These are phyloP conservation scores for Dolichopus griseipennis DNA, from an alignment of 2,888 invertebrate species.

Conservation along the genomic window DNA sequence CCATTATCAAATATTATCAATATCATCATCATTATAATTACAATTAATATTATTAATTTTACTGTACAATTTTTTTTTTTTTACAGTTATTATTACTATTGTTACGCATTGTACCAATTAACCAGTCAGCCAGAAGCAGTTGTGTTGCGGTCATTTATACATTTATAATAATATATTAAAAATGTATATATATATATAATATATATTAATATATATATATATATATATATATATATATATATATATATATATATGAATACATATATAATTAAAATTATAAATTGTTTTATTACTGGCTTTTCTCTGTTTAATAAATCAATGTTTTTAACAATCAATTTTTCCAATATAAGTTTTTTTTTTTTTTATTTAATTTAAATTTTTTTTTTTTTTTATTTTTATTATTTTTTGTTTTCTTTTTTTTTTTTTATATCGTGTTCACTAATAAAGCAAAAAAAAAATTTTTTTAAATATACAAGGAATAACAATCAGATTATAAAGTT, in stretches of 20 bases:
- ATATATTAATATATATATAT: too few species aligned
- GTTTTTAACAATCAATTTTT: not conserved
- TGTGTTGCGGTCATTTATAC: not conserved
- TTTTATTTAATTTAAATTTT: not conserved
- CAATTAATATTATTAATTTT: not conserved
- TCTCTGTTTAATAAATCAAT: not conserved
- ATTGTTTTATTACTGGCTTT: not conserved
- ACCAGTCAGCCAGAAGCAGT: not conserved
- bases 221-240: too few species aligned
- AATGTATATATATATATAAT: too few species aligned
- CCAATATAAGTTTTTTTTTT: not conserved
- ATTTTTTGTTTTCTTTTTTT: too few species aligned
- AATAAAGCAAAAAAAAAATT: not conserved
- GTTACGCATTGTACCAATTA: not conserved
- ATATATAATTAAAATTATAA: too few species aligned
- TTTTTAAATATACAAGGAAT: not conserved
- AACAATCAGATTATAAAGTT: not conserved
- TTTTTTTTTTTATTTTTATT: too few species aligned
- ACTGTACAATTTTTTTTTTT: too few species aligned
- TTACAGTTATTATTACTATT: not conserved
- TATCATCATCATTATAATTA: not conserved
- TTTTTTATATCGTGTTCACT: not conserved
- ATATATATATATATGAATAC: too few species aligned
- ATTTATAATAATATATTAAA: too few species aligned
- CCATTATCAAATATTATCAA: not conserved